Evolutionary conservation across 64 coral and sea anemone genomes (phyloP).

Genomic region (Montipora foliosa): DNA sequence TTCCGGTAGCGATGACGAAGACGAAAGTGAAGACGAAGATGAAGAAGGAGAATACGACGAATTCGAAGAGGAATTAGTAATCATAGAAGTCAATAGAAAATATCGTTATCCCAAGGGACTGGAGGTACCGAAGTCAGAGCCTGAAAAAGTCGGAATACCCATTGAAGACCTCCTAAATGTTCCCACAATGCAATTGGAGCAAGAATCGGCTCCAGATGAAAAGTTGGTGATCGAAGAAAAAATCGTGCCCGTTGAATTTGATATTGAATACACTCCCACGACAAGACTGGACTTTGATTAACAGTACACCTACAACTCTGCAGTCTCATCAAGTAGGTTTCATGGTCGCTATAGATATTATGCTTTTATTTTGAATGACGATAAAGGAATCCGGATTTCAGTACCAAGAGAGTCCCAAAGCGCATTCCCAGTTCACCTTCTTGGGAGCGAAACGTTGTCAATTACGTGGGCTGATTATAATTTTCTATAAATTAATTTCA

Average conservation of each 20-base stretch:
- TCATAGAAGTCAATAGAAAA: conserved; percentile 25
- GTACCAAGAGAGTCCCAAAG: neutral
- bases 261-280: too few relatives aligned
- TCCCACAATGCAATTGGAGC: neutral
- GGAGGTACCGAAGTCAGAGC: neutral
- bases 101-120: conserved; percentile 3
- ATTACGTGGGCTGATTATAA: too few relatives aligned
- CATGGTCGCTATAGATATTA: too few relatives aligned
- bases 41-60: conserved; percentile 28
- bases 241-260: neutral
- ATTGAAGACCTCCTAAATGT: conserved; percentile 13
- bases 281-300: neutral
- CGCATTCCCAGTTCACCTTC: neutral
- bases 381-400: too few relatives aligned
- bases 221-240: neutral
- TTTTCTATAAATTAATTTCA: too few relatives aligned
- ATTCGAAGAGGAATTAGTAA: conserved; percentile 35
- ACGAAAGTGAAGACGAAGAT: neutral
- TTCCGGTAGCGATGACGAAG: neutral
- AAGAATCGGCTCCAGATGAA: conserved; percentile 8
- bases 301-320: neutral
- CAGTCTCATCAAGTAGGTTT: neutral
- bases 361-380: neutral
- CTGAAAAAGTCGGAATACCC: conserved; percentile 17
- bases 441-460: too few relatives aligned